Conservation (phyloP, 1,140 invertebrate genomes). For the Monochamus saltuarius region DNA sequence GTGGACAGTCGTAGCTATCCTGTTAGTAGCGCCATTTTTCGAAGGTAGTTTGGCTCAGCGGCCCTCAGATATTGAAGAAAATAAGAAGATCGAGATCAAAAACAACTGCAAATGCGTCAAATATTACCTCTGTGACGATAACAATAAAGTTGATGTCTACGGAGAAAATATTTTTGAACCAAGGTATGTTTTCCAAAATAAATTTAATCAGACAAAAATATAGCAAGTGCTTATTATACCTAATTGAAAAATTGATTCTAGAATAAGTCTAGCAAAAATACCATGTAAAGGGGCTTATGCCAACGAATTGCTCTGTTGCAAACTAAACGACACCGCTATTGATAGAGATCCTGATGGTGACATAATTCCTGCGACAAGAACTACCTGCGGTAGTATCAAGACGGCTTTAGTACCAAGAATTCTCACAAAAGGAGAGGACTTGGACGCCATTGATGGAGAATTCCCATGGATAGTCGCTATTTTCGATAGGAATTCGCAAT, state of each 20-base stretch:
- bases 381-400: slow-evolving; percentile 2
- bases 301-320: slow-evolving; percentile 9
- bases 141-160: background rate
- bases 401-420: background rate
- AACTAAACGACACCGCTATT: background rate
- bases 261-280: background rate
- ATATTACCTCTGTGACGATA: slow-evolving; percentile 2
- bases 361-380: background rate
- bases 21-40: too few relatives aligned
- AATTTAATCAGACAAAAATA: too few relatives aligned
- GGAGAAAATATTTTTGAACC: background rate
- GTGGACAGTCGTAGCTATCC: too few relatives aligned
- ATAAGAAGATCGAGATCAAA: background rate
- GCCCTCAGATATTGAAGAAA: background rate
- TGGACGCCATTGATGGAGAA: slow-evolving; percentile 3
- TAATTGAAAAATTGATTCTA: too few relatives aligned
- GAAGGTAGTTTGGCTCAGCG: too few relatives aligned
- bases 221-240: too few relatives aligned
- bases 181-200: background rate
- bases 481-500: slow-evolving; percentile 4
- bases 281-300: background rate
- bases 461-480: slow-evolving; percentile 15
- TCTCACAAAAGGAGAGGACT: background rate
- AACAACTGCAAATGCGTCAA: slow-evolving; percentile 12
- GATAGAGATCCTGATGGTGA: background rate